Evolutionary conservation across 92 coral and sea anemone species (phyloP), one percentile per base, ranked within the genome.

Genomic region (Desmophyllum pertusum): DNA sequence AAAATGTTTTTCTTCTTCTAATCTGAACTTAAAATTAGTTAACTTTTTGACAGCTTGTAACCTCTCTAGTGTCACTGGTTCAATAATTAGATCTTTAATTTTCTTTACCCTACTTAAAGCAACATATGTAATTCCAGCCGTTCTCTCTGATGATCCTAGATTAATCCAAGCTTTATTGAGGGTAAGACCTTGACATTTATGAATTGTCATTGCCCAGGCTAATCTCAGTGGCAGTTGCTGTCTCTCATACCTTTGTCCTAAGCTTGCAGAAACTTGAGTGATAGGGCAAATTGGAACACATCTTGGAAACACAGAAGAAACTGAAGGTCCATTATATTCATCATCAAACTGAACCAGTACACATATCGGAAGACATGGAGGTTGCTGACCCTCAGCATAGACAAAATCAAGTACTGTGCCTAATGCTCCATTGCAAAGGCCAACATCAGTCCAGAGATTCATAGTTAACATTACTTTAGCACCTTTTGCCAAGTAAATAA

Each of bases 61-160:
- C 51, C 90, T 86, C 65, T 80, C 80, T n/a, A 89, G 87, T 33
- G 87, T 71, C 83, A 80, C 80, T 27, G 89, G 89, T 52, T 89
- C 92, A 62, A 80, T 78, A 80, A 89, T 45, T 73, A 85, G 89
- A 41, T 85, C 92, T 85, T 68, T 55, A 6, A 81, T 43, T 69
- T 85, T 77, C 75, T 85, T 89, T 39, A 89, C 93, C 63, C 88
- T 89, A 53, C 90, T 89, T 53, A 85, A 61, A 40, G 93, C 87
- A 70, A 89, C 93, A 85, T 89, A 85, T 53, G 92, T 89, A 46
- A 89, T 62, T 27, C 83, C 86, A 37, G 83, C 15, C 30, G 78
- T 39, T 63, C 46, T 89, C 73, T 84, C 92, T 43, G 88, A 88
- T 70, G 70, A 30, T 39, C 92, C 92, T 43, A 79, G 75, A 64